These are phyloP conservation scores for Sturmia bella DNA, from an alignment of 2,888 invertebrate species.

Conservation along the genomic window DNA sequence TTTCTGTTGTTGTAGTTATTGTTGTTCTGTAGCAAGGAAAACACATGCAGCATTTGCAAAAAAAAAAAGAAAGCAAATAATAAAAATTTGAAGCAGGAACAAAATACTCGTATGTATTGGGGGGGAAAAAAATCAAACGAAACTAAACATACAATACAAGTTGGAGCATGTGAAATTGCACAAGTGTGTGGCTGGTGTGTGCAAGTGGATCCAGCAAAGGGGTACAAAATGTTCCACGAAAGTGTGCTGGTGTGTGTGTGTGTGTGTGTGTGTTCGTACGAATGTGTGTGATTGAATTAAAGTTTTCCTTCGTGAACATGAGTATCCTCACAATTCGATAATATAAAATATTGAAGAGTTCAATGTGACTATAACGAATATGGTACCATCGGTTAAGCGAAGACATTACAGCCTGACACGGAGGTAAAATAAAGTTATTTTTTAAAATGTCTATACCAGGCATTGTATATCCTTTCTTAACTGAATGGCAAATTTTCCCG, in stretches of 20 bases:
- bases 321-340: conserved; percentile 48
- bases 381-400: background rate
- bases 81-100: conserved; percentile 38
- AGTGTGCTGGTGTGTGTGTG: conserved; percentile 64
- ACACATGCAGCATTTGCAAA: conserved; percentile 22
- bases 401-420: too few species aligned
- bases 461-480: too few species aligned
- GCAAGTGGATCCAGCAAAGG: conserved; percentile 8
- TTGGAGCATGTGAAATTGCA: background rate
- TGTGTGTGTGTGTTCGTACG: conserved; percentile 62
- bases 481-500: too few species aligned
- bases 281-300: conserved; percentile 66
- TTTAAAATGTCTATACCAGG: too few species aligned
- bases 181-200: conserved; percentile 7
- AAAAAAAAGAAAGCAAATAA: conserved; percentile 19
- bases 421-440: too few species aligned
- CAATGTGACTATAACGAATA: conserved; percentile 22
- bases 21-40: conserved; percentile 39
- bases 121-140: conserved; percentile 1
- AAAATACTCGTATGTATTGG: too few species aligned
- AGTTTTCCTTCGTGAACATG: conserved; percentile 65
- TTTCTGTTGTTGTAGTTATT: conserved; percentile 44
- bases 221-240: conserved; percentile 46
- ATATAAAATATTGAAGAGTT: conserved; percentile 28
- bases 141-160: conserved; percentile 15